Percentiles rank a stretch among this genome's conserved stretches.
Evolutionary conservation across 2,888 invertebrate species (phyloP).

Genomic region (Agrilus mali): DNA sequence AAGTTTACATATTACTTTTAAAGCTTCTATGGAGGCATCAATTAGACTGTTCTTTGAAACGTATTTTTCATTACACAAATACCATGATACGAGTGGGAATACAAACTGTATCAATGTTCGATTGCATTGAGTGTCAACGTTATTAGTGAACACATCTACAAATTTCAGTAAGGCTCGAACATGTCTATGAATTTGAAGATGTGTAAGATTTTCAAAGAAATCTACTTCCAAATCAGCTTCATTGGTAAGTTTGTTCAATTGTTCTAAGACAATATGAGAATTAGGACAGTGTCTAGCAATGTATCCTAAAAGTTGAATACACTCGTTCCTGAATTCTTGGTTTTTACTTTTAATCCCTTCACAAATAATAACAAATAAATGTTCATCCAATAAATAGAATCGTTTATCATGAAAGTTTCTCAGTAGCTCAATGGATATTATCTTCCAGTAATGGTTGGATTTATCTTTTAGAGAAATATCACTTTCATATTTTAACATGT

Average conservation of each 20-base stretch:
- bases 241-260: conserved; percentile 55
- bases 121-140: conserved; percentile 33
- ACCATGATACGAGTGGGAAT: conserved; percentile 69
- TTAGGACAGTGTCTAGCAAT: conserved; percentile 60
- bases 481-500: conserved; percentile 61
- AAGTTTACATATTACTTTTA: conserved; percentile 62
- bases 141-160: conserved; percentile 49
- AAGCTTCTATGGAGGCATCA: conserved; percentile 72
- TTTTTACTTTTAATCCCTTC: conserved; percentile 57
- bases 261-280: conserved; percentile 56
- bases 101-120: conserved; percentile 73
- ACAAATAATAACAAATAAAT: conserved; percentile 59
- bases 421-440: conserved; percentile 51
- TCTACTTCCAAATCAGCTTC: conserved; percentile 73
- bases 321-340: conserved; percentile 65
- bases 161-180: conserved; percentile 72
- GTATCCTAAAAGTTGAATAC: conserved; percentile 64
- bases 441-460: conserved; percentile 60
- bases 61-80: conserved; percentile 66
- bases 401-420: conserved; percentile 41
- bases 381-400: conserved; percentile 57
- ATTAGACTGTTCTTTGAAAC: conserved; percentile 65
- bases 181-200: conserved; percentile 76
- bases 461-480: conserved; percentile 75
- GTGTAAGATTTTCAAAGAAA: conserved; percentile 88